Conservation (phyloP, 2,797 vertebrate genomes). For the Cryptoblepharus egeriae region DNA sequence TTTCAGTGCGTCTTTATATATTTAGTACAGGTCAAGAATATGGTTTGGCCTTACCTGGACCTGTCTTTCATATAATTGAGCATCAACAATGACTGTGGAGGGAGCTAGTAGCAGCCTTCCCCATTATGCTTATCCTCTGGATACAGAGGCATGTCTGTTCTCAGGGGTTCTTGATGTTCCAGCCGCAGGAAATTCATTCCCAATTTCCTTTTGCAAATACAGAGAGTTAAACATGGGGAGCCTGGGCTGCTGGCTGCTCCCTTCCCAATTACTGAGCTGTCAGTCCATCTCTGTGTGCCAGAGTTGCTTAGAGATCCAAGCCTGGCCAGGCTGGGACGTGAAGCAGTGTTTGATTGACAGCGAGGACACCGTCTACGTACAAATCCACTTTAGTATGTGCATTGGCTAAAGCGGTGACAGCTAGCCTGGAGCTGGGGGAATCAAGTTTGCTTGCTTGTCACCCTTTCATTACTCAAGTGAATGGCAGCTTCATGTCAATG, state of each 20-base stretch:
- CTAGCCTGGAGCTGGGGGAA: conserved; percentile 12
- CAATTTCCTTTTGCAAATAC: conserved; percentile 37
- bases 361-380: conserved; percentile 12
- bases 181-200: conserved; percentile 27
- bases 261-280: conserved; percentile 44
- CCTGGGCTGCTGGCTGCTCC: conserved; percentile 12
- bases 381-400: conserved; percentile 5
- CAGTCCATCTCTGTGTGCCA: conserved; percentile 21
- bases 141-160: conserved; percentile 7
- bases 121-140: conserved; percentile 2
- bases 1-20: background rate
- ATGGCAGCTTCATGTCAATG: conserved; percentile 15
- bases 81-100: background rate
- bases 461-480: background rate
- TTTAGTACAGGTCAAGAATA: background rate
- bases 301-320: conserved; percentile 38
- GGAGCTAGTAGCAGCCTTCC: background rate
- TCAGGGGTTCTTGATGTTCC: conserved; percentile 21
- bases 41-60: background rate
- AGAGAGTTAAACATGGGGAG: conserved; percentile 19
- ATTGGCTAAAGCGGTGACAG: conserved; percentile 2
- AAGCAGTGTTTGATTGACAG: conserved; percentile 22
- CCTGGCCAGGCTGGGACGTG: conserved; percentile 12
- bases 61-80: background rate
- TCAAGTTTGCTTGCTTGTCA: background rate